Conservation (phyloP, 2,113 vertebrate species). For the Panurus biarmicus region DNA sequence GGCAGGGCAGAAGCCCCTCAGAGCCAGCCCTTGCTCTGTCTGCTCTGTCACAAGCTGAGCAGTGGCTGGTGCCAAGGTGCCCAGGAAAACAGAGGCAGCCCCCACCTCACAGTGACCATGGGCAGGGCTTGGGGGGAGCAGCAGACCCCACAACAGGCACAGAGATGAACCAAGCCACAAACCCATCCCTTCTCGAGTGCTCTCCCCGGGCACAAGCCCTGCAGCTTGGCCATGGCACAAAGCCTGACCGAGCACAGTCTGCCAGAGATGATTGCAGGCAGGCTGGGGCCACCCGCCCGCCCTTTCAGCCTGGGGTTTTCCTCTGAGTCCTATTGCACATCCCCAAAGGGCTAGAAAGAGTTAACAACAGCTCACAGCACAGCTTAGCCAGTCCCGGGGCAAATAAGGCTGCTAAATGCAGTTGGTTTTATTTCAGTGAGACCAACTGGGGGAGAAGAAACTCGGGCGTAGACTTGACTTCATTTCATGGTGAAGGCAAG, state of each 20-base stretch:
- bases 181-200: not conserved
- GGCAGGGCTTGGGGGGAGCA: no score
- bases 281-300: no score
- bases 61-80: not conserved
- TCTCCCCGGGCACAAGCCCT: not conserved
- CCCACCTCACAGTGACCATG: not conserved
- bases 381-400: not conserved
- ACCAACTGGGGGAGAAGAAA: not conserved
- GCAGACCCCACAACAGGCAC: not conserved
- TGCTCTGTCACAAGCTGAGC: fast-evolving
- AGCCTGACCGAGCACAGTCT: not conserved
- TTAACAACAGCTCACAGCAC: not conserved
- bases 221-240: fast-evolving
- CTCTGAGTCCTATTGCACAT: fast-evolving
- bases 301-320: not conserved
- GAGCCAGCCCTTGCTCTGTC: fast-evolving
- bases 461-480: not conserved
- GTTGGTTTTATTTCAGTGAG: not conserved
- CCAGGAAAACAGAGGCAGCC: fast-evolving
- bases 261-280: not conserved
- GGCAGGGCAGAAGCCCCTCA: not conserved
- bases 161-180: not conserved
- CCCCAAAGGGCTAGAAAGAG: not conserved
- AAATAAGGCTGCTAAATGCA: not conserved
- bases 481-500: not conserved